phyloP scores from a whole-genome alignment of 2,888 invertebrate genomes.

The Tenthredo scrophulariae region DNA sequence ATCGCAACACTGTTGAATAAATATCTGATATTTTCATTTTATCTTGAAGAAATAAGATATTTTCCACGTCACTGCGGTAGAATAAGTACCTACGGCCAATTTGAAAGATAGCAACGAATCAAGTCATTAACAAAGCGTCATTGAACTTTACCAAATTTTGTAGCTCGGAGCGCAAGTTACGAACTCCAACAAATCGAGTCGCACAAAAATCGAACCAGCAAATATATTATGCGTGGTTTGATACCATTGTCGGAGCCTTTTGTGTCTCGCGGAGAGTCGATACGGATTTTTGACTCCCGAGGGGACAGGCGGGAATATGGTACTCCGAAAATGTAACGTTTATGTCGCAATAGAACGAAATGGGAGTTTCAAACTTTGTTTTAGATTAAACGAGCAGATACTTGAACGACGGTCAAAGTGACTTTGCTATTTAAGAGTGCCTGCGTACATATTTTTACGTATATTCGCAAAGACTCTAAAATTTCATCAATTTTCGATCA shows the following conservation, averaged over 20 bases:
- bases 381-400: constrained; percentile 6
- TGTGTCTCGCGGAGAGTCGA: not conserved
- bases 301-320: not conserved
- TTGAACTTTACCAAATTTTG: not conserved
- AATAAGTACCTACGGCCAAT: not conserved
- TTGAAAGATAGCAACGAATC: not conserved
- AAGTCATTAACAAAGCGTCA: not conserved
- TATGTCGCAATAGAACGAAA: constrained; percentile 19
- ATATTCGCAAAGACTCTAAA: not conserved
- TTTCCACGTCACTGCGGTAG: too few relatives aligned
- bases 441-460: not conserved
- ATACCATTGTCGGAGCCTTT: constrained; percentile 1
- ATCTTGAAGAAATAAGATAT: not conserved
- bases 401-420: not conserved
- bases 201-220: not conserved
- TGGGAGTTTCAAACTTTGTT: constrained; percentile 17
- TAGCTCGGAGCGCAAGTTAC: not conserved
- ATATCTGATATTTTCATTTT: constrained; percentile 26
- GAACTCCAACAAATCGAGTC: not conserved
- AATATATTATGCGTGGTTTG: constrained; percentile 23
- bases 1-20: constrained; percentile 29
- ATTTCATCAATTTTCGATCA: not conserved
- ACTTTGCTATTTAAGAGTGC: not conserved
- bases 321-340: constrained; percentile 3
- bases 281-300: constrained; percentile 3